Conservation (phyloP, 2,888 invertebrate species). For the Melipona beecheii region DNA sequence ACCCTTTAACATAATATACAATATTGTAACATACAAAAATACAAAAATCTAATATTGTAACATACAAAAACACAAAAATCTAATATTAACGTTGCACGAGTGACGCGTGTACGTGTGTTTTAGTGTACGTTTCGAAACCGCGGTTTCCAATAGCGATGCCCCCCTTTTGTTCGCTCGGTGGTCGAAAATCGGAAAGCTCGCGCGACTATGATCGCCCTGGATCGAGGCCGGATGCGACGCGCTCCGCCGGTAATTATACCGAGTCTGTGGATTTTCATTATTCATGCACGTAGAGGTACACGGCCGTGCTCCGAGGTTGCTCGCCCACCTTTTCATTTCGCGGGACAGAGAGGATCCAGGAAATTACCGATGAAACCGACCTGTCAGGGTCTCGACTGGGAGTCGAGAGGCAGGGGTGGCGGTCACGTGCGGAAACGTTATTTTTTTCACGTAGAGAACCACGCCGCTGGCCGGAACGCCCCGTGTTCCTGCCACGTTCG, state of each 20-base stretch:
- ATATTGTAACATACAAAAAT: no score
- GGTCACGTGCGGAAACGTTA: constrained; percentile 33
- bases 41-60: no score
- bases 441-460: constrained; percentile 24
- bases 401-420: not conserved
- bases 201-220: constrained; percentile 63
- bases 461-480: constrained; percentile 8
- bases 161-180: not conserved
- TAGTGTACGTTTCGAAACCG: not conserved
- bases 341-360: constrained; percentile 52
- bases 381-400: constrained; percentile 19
- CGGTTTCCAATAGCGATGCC: not conserved
- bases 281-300: constrained; percentile 65
- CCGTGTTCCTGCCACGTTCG: not conserved
- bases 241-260: constrained; percentile 76
- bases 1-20: no score
- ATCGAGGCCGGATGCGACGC: constrained; percentile 76
- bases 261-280: constrained; percentile 77
- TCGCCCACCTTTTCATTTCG: constrained; percentile 60
- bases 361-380: constrained; percentile 58
- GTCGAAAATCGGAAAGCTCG: constrained; percentile 61
- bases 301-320: constrained; percentile 63
- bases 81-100: no score
- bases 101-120: not conserved
- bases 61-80: no score